phyloP scores from a whole-genome alignment of 2,888 invertebrate genomes.

The Syrphus vitripennis region DNA sequence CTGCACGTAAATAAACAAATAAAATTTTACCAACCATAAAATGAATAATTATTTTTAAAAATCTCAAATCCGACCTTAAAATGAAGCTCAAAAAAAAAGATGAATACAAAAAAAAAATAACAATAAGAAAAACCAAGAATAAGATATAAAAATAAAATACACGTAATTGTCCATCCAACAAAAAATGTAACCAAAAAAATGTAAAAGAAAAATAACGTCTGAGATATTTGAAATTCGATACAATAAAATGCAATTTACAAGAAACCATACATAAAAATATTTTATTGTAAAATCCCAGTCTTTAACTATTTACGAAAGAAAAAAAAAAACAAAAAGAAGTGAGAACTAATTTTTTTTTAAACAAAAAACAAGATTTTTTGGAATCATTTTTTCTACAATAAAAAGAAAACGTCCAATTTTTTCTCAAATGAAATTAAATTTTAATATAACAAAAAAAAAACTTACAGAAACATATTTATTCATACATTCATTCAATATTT shows the following conservation, averaged over 20 bases:
- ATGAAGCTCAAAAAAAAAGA: constrained; percentile 54
- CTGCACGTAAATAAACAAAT: constrained; percentile 37
- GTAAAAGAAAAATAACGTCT: constrained; percentile 62
- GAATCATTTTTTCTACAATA: constrained; percentile 66
- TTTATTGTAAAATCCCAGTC: constrained; percentile 61
- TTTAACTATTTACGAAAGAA: constrained; percentile 57
- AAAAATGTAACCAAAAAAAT: constrained; percentile 35
- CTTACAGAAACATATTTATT: constrained; percentile 14
- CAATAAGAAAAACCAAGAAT: constrained; percentile 45
- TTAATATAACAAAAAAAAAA: constrained; percentile 10
- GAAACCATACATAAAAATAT: constrained; percentile 20
- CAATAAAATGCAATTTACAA: constrained; percentile 72
- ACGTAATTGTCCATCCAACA: constrained; percentile 69
- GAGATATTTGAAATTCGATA: constrained; percentile 72
- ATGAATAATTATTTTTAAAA: constrained; percentile 1
- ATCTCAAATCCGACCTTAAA: constrained; percentile 64
- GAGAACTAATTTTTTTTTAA: constrained; percentile 61
- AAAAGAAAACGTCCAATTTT: constrained; percentile 70
- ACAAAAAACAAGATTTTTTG: constrained; percentile 49
- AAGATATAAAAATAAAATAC: constrained; percentile 3
- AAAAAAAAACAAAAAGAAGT: constrained; percentile 49
- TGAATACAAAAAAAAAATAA: constrained; percentile 26
- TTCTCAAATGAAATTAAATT: constrained; percentile 56
- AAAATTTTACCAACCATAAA: not conserved
- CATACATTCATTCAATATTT: constrained; percentile 11